Evolutionary conservation across 2,797 vertebrate genomes (phyloP), one percentile per base, ranked within the genome.

Genomic region (Poecilia picta): DNA sequence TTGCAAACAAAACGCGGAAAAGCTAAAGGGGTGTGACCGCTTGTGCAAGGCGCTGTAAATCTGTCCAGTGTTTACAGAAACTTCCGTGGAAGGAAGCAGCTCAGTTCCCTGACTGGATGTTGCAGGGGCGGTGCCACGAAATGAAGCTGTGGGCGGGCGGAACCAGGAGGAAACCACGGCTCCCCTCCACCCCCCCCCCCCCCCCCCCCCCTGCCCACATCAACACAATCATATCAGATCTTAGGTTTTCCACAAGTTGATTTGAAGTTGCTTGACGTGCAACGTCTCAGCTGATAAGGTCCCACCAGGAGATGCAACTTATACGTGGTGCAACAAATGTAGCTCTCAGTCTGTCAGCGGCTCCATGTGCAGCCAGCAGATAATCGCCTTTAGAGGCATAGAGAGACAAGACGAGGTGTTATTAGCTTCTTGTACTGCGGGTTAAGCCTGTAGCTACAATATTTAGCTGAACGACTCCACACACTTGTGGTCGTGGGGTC

Each of bases 61-160:
- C 78, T 77, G 81, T 68, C 76, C 70, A 80, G 73, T 88, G 87
- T 92, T 93, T 81, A 87, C 90, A 84, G 31, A 20, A 78, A 79
- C 33, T 64, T 71, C 33, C 64, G 83, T 85, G 83, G 88, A 87
- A 93, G 93, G 92, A 93, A 92, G 87, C 80, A 0, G 88, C 83
- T 86, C 82, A 33, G 87, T 85, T 91, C 84, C 80, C 74, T 84
- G 83, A 72, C 83, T 89, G 31, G 46, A 59, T 87, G 64, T 72
- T 87, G 85, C 88, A 88, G 88, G 88, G 87, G 90, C 77, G 80
- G 87, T 72, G 86, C 87, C 82, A 51, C 81, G 85, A 87, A 78
- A 77, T 36, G 59, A 76, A 85, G 82, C 80, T 76, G 89, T 90
- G 85, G 90, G 86, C 72, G 87, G 45, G 86, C 66, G 86, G 45